Evolutionary conservation across 2,797 vertebrate genomes (phyloP), one percentile per base, ranked within the genome.

Genomic region (Periparus ater): DNA sequence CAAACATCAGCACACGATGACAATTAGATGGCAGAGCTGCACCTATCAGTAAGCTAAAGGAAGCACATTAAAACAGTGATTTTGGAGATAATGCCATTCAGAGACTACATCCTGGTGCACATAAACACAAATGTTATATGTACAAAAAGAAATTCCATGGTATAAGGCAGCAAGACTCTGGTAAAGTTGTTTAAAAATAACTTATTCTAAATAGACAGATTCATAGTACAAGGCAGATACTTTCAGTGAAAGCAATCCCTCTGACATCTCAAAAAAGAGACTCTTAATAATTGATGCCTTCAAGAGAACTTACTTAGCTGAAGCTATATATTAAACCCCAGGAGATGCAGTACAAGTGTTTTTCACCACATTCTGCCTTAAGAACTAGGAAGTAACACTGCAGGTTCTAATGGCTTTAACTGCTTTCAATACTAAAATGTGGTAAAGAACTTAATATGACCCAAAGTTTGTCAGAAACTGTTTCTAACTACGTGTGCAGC

Each of bases 1-100:
- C 82, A 74, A 93, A 80, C 77, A 87, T 38, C 93, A 92, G 81
- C 63, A 80, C 50, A 72, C 93, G 65, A 34, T 65, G 72, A 90
- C 57, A 86, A 82, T 72, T 32, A 67, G 65, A 91, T 61, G 42
- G 88, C 81, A 87, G 81, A 92, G 65, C 44, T 94, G 65, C 86
- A 82, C 7, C 4, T 47, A 78, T 18, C 66, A 50, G 4, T 66
- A 26, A 85, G 88, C 63, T 42, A 47, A 36, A 90, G 55, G 32
- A 84, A 88, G 12, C 30, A 25, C 47, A 82, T 60, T 76, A 51
- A 76, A 89, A 38, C 23, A 76, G 44, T 63, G 15, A 18, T 86
- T 85, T 74, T 57, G 53, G 34, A 88, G 36, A 61, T 38, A 91
- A 73, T 1, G 2, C 10, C 14, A 78, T 72, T 90, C 76, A 86